A percentile compares a stretch with the other conserved stretches of the same genome.
Evolutionary conservation across 1,140 invertebrate species (phyloP).

Genomic region (Aporrectodea caliginosa): DNA sequence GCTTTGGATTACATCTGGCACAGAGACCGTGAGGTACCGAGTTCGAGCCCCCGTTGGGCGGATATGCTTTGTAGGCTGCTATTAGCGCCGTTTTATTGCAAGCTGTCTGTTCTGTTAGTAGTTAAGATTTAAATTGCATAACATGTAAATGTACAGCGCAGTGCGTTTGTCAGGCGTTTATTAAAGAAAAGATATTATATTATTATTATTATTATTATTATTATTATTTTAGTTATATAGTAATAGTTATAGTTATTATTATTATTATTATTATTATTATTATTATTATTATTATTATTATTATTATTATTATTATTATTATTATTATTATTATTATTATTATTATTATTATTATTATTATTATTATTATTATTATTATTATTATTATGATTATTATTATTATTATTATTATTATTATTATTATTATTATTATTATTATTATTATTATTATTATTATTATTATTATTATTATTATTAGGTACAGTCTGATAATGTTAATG

Average conservation of each 20-base stretch:
- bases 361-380: not conserved
- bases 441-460: not conserved
- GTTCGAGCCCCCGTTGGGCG: no score
- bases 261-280: not conserved
- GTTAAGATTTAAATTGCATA: no score
- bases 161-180: no score
- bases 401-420: not conserved
- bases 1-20: no score
- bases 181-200: not conserved
- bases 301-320: slow-evolving; percentile 4
- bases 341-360: not conserved
- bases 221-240: not conserved
- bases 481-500: no score
- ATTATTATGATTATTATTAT: not conserved
- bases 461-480: not conserved
- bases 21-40: no score
- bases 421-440: not conserved
- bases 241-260: not conserved
- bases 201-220: slow-evolving; percentile 4
- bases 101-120: no score
- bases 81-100: not conserved
- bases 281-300: slow-evolving; percentile 4
- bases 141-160: no score
- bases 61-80: not conserved
- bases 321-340: not conserved